Conservation (phyloP, 2,797 vertebrate species). For the Epinephelus malabaricus region DNA sequence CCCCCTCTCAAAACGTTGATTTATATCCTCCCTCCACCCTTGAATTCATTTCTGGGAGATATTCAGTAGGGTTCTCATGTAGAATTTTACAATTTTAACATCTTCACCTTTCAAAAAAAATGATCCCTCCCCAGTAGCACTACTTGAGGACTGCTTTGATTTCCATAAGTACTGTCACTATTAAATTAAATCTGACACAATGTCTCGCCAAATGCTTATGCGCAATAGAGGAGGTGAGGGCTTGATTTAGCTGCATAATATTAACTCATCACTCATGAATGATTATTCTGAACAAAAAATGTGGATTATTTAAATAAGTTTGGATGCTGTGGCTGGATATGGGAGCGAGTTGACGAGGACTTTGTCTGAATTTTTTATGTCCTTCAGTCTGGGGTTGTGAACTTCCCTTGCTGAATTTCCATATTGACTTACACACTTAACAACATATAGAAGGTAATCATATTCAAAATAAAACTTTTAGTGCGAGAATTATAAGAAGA, state of each 20-base stretch:
- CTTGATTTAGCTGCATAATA: conserved; percentile 52
- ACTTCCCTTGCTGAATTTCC: neutral
- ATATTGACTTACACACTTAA: neutral
- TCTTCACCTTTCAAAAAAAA: conserved; percentile 45
- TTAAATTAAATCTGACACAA: conserved; percentile 56
- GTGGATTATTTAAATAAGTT: conserved; percentile 64
- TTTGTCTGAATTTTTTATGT: conserved; percentile 8
- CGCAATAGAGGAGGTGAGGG: conserved; percentile 36
- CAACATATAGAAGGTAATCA: neutral
- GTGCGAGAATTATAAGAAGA: conserved; percentile 27
- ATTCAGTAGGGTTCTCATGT: conserved; percentile 27
- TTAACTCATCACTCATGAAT: conserved; percentile 54
- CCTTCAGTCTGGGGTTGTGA: neutral
- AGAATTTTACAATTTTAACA: conserved; percentile 31
- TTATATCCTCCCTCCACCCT: conserved; percentile 33
- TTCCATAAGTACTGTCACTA: conserved; percentile 46
- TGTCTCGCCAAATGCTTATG: conserved; percentile 29
- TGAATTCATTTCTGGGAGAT: conserved; percentile 34
- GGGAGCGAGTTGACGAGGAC: conserved; percentile 1
- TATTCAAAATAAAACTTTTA: conserved; percentile 9
- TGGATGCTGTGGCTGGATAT: conserved; percentile 29
- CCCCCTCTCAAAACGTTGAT: conserved; percentile 26
- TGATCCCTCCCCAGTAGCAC: conserved; percentile 9
- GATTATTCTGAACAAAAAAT: conserved; percentile 57
- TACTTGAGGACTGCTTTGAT: conserved; percentile 40